Conservation (phyloP, 1,140 invertebrate genomes). For the Trichonephila clavata region DNA sequence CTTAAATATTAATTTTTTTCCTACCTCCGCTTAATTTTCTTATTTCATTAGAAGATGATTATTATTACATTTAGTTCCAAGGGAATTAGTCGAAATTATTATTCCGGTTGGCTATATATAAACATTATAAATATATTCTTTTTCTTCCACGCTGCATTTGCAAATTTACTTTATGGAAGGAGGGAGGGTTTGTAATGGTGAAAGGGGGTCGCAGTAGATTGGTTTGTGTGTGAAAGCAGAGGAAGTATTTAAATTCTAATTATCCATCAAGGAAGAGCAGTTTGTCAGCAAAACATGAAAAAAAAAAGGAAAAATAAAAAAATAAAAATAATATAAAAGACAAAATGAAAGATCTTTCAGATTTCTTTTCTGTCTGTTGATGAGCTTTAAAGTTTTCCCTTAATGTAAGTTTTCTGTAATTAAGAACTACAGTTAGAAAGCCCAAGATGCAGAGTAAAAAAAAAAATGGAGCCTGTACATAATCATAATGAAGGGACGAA, state of each 20-base stretch:
- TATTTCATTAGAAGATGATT: slow-evolving; percentile 75
- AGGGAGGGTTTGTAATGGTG: background rate
- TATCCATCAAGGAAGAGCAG: slow-evolving; percentile 69
- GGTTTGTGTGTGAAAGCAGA: slow-evolving; percentile 64
- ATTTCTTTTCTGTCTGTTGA: slow-evolving; percentile 67
- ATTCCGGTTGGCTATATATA: slow-evolving; percentile 66
- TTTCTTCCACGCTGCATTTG: background rate
- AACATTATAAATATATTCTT: slow-evolving; percentile 55
- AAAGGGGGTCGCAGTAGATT: slow-evolving; percentile 3
- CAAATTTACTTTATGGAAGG: slow-evolving; percentile 42
- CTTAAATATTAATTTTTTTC: slow-evolving; percentile 76
- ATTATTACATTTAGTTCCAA: slow-evolving; percentile 71
- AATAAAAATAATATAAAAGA: slow-evolving; percentile 4
- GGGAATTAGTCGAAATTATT: slow-evolving; percentile 73
- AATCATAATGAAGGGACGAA: slow-evolving; percentile 74
- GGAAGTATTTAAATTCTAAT: slow-evolving; percentile 76
- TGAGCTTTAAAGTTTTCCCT: slow-evolving; percentile 77
- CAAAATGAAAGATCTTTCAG: slow-evolving; percentile 74
- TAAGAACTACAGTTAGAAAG: slow-evolving; percentile 74
- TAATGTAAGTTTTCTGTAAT: slow-evolving; percentile 77
- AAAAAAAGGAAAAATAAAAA: slow-evolving; percentile 49
- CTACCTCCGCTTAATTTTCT: slow-evolving; percentile 71
- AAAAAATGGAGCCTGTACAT: slow-evolving; percentile 58
- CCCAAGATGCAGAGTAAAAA: slow-evolving; percentile 32
- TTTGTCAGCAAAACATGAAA: slow-evolving; percentile 72